A percentile compares a stretch with the other conserved stretches of the same genome.
Evolutionary conservation across 2,888 invertebrate species (phyloP).

Genomic region (Anorthoa munda): DNA sequence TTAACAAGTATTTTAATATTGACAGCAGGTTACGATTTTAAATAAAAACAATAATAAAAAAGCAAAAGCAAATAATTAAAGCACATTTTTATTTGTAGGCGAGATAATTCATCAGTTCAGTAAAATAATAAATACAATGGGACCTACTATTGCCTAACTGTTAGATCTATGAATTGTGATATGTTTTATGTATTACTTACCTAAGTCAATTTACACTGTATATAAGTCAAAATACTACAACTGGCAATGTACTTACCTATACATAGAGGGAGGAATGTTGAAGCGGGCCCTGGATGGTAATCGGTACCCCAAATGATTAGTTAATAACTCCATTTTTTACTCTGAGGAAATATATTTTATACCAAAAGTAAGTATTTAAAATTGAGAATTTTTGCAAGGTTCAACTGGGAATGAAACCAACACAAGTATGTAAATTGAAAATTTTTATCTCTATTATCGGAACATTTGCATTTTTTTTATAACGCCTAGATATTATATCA

Average conservation of each 20-base stretch:
- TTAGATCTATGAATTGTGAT: conserved; percentile 79
- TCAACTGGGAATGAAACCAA: neutral
- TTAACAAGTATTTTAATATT: conserved; percentile 30
- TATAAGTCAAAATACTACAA: conserved; percentile 61
- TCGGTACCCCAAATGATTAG: neutral
- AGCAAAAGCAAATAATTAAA: neutral
- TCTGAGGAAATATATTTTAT: neutral
- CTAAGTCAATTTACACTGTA: conserved; percentile 73
- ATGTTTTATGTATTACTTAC: conserved; percentile 75
- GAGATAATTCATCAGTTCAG: conserved; percentile 68
- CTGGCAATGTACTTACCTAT: conserved; percentile 39
- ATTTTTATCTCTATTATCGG: too few relatives aligned
- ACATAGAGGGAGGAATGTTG: neutral
- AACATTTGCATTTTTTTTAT: too few relatives aligned
- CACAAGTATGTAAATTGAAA: neutral
- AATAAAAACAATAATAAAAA: conserved; percentile 5
- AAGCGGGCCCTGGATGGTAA: neutral
- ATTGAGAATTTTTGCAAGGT: neutral
- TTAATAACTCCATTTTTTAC: neutral
- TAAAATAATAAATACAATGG: conserved; percentile 79
- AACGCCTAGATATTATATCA: too few relatives aligned
- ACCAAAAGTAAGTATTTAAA: neutral
- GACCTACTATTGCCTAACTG: conserved; percentile 84
- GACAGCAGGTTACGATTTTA: conserved; percentile 15
- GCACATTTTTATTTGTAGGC: conserved; percentile 58